Base-by-base conservation (phyloP, 2,888 invertebrate genomes). In the Conistra vaccinii region DNA sequence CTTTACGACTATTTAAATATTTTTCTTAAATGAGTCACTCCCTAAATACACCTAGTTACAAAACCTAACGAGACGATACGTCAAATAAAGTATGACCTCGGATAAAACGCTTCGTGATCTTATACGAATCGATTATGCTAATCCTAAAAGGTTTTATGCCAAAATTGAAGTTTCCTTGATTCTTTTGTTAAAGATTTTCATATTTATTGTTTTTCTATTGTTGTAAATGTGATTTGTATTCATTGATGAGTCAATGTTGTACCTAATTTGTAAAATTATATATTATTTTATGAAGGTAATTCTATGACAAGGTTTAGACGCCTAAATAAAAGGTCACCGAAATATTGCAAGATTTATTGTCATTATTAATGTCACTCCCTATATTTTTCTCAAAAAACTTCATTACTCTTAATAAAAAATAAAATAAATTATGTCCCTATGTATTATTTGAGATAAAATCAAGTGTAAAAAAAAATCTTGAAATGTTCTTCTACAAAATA, bases 1-100 rank as follows among this genome's bases (percentile, higher is more conserved):
- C 55, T 70, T 69, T 14, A 68, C 32, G 26, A 60, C 20, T 48
- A 66, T 48, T 61, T 42, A 57, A 82, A 82, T 78, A 69, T 74
- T 77, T 55, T 60, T 61, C 32, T n/a, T 9, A 14, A 26, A 42
- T 69, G 78, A 75, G 17, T 86, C 84, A 76, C 51, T 10, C 17
- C 26, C n/a, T 26, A 35, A 14, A 63, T 51, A 58, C 10, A 69
- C 57, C 20, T 65, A 75, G 63, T 83, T 78, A 55, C 69, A 58
- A 48, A 81, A 48, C 65, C 35, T 61, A 61, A 58, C 17, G 63
- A 67, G 79, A 85, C 17, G 67, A 77, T 61, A 74, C 42, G 65
- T 80, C 71, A 77, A 81, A 80, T 81, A 85, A 76, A 81, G 55
- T 42, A 26, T 76, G 76, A 79, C 86, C 88, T 86, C 75, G 71